Conservation (phyloP, 2,113 vertebrate genomes). For the Aldabrachelys gigantea region DNA sequence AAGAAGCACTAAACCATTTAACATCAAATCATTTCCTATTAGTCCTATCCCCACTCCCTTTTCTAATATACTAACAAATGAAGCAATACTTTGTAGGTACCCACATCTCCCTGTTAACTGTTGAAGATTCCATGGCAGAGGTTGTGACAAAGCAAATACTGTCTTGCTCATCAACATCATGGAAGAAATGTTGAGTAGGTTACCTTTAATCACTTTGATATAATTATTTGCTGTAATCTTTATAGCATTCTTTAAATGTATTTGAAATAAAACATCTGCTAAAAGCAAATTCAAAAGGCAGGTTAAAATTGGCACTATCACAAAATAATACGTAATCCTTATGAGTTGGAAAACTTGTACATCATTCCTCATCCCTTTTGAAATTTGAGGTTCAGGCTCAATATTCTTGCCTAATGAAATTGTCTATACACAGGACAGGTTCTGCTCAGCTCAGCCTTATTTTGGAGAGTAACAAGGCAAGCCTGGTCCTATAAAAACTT, state of each 20-base stretch:
- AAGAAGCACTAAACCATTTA: rapidly evolving
- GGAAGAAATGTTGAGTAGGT: not conserved
- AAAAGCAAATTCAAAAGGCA: not conserved
- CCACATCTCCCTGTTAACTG: not conserved
- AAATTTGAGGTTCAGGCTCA: not conserved
- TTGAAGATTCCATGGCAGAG: not conserved
- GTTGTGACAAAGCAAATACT: not conserved
- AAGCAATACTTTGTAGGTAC: not conserved
- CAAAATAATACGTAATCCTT: not conserved
- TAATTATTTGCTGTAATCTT: rapidly evolving
- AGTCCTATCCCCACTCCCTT: not conserved
- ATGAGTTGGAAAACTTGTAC: not conserved
- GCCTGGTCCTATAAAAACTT: not conserved
- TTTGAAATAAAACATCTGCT: not conserved
- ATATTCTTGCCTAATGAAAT: not conserved
- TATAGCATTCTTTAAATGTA: not conserved
- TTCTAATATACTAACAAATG: not conserved
- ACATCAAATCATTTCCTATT: not conserved
- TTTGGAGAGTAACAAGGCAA: not conserved
- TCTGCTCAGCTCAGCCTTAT: not conserved
- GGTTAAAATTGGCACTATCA: not conserved
- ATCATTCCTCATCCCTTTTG: not conserved
- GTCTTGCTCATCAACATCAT: not conserved
- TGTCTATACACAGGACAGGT: not conserved
- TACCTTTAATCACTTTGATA: not conserved